Conservation (phyloP, 2,113 vertebrate species). For the Chrysemys picta region DNA sequence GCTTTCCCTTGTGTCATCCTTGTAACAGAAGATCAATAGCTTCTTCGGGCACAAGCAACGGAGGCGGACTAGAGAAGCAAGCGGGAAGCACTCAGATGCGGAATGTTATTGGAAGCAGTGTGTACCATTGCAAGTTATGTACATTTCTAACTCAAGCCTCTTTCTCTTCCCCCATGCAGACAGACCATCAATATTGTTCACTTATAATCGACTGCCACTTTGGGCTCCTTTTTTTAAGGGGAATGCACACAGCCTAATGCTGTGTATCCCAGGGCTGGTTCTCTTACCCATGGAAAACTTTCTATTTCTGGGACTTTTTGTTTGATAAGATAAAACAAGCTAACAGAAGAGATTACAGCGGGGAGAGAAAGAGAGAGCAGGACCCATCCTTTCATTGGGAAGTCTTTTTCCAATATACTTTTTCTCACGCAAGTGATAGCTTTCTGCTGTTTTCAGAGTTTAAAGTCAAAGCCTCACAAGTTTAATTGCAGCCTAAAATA, state of each 20-base stretch:
- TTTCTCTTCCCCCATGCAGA: slow-evolving; percentile 7
- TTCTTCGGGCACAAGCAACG: background rate
- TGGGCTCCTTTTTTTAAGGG: background rate
- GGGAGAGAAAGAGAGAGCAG: background rate
- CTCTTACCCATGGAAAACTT: slow-evolving; percentile 80
- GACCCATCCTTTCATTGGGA: slow-evolving; percentile 15
- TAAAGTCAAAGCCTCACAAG: slow-evolving; percentile 47
- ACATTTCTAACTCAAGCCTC: slow-evolving; percentile 20
- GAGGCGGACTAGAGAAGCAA: background rate
- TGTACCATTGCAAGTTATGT: background rate
- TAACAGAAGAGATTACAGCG: slow-evolving; percentile 69
- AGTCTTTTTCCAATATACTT: slow-evolving; percentile 22
- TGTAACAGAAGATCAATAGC: background rate
- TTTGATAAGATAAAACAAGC: slow-evolving; percentile 85
- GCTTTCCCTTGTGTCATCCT: slow-evolving; percentile 70
- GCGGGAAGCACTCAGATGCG: background rate
- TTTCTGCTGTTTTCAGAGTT: background rate
- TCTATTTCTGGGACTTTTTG: slow-evolving; percentile 88
- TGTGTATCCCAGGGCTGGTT: slow-evolving; percentile 48
- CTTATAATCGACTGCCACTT: background rate
- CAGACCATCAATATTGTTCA: background rate
- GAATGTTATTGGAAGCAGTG: background rate
- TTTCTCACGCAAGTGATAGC: background rate
- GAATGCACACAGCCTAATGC: slow-evolving; percentile 2
- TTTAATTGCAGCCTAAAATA: slow-evolving; percentile 10